Evolutionary conservation across 1,140 invertebrate species (phyloP), one percentile per base, ranked within the genome.

Genomic region (Orchesella cincta): DNA sequence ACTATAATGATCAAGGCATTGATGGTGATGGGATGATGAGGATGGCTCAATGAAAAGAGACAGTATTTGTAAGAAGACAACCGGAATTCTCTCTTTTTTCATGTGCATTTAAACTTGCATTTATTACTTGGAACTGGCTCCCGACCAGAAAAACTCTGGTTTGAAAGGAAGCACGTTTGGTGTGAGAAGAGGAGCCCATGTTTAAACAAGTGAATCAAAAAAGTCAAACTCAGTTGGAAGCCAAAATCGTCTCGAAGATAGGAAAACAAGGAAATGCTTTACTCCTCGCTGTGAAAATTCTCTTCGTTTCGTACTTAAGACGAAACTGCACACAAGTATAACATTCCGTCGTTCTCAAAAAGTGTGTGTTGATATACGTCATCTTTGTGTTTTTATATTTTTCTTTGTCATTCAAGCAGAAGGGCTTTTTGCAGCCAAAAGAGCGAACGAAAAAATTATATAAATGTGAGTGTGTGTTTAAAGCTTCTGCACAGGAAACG

Each of bases 201-300:
- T 20, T 46, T 46, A 46, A 20, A 46, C 8, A 46, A 46, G 20
- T 46, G 39, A 46, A 46, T 46, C 8, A 46, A 46, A 46, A 46
- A 20, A 12, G 8, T 46, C 39, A 20, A 8, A 46, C 39, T 8
- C 39, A 46, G 39, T 46, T 12, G 39, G 39, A 46, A 46, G 39
- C 39, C 39, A 46, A 46, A 46, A 46, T 12, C 20, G 39, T 12
- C 8, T 12, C 39, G 20, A 46, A 20, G 20, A 46, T 46, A 46
- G 39, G 39, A 20, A 28, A 62, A 26, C 12, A 8, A 33, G 26
- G 62, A 29, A 67, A 14, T n/a, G 62, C 28, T 67, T 67, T 33
- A 33, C 62, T 67, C 31, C 62, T 67, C 31, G 62, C 62, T 67
- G 62, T 67, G 62, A 31, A 67, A 31, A 31, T 57, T 57, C 54